Base-by-base conservation (phyloP, 1,140 invertebrate genomes). In the Leptinotarsa undecemlineata region DNA sequence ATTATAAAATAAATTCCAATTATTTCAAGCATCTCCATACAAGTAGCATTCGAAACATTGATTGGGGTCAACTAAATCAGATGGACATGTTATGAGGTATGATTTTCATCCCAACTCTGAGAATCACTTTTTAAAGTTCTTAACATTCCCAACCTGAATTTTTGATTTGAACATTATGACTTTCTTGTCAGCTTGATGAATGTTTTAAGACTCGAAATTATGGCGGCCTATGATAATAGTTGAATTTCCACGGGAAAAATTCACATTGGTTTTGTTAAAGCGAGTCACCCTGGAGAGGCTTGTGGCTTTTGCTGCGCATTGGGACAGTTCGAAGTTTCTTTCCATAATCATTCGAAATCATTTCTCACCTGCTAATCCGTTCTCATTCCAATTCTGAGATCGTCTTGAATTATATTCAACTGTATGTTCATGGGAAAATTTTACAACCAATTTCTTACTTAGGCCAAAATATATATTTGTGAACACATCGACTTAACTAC, bases 171-270 rank as follows among this genome's bases (percentile, higher is more conserved):
- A 88, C 87, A 21, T 86, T 88, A 6, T 79, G n/a, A n/a, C n/a
- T n/a, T n/a, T n/a, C n/a, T 88, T 86, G 79, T 88, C 86, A 15
- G 87, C 77, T 76, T 88, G 88, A 68, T 79, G 87, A 20, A 88
- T 86, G 74, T 81, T 66, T 71, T 80, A 70, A 48, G 78, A 48
- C 73, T 80, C 70, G 74, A 82, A 84, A 20, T 78, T 77, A 70
- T 81, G 17, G 70, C 77, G 67, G 79, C 83, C 71, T 80, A 85
- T 71, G 8, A 86, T 79, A 21, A 3, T 78, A 26, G 60, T 6
- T 19, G 86, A 71, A 78, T 86, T 86, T 23, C 81, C 74, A 77
- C 3, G 4, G 72, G 82, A 79, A 85, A 19, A 48, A 26, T 75
- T 67, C 1, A 86, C 85, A 70, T 87, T 88, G 4, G 19, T 79